These are phyloP conservation scores for Apis laboriosa DNA, from an alignment of 1,140 invertebrate species.

Conservation along the genomic window DNA sequence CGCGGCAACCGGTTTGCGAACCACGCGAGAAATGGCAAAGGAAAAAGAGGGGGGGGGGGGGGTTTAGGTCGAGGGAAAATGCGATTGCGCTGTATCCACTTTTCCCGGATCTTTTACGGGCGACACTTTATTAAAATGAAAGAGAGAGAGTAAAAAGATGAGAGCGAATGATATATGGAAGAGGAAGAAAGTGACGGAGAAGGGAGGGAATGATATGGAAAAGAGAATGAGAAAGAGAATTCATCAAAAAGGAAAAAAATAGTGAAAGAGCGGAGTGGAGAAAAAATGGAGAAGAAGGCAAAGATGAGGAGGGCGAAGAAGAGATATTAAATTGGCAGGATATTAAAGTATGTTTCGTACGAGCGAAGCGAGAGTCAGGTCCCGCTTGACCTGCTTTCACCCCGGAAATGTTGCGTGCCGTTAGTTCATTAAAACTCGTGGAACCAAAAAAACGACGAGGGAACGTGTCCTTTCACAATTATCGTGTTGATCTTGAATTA, in stretches of 20 bases:
- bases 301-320: not conserved
- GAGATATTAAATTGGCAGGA: slow-evolving; percentile 61
- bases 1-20: not conserved
- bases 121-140: slow-evolving; percentile 61
- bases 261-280: not conserved
- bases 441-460: not conserved
- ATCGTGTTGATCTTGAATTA: not conserved
- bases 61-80: not conserved
- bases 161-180: not conserved
- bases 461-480: not conserved
- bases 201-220: not conserved
- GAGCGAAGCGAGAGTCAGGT: not conserved
- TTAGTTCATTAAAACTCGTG: slow-evolving; percentile 9
- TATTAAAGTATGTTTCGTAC: slow-evolving; percentile 62
- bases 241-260: not conserved
- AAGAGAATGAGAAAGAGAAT: not conserved
- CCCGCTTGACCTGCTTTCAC: slow-evolving; percentile 11
- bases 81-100: slow-evolving; percentile 42
- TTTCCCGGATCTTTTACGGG: slow-evolving; percentile 32
- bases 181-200: not conserved
- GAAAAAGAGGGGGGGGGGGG: not conserved
- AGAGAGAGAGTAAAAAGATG: not conserved
- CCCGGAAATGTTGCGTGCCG: not conserved
- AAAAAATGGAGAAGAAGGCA: not conserved
- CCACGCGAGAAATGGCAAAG: not conserved